These are phyloP conservation scores for Muntiacus muntjak DNA, from an alignment of 2,113 vertebrate genomes.

Conservation along the genomic window DNA sequence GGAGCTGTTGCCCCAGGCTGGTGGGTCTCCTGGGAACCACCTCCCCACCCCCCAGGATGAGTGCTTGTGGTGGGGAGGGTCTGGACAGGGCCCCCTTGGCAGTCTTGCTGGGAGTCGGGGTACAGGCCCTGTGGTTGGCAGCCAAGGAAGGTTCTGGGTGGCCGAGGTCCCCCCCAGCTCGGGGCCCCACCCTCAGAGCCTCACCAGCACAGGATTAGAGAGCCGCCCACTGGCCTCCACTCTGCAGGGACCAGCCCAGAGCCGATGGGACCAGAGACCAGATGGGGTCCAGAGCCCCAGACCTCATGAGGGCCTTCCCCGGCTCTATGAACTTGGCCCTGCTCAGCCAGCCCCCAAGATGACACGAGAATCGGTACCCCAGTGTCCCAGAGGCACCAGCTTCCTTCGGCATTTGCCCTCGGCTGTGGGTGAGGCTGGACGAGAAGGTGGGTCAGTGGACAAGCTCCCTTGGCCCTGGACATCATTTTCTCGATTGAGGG, in stretches of 20 bases:
- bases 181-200: not conserved
- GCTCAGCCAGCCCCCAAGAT: not conserved
- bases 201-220: not conserved
- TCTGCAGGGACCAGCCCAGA: conserved; percentile 46
- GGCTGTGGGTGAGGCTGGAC: not conserved
- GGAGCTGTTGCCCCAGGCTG: conserved; percentile 27
- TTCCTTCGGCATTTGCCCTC: not conserved
- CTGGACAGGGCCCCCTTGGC: conserved; percentile 26
- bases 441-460: not conserved
- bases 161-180: not conserved
- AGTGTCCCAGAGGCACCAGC: not conserved
- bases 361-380: not conserved
- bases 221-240: not conserved
- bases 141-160: not conserved
- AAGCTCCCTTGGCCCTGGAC: not conserved
- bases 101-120: conserved; percentile 34
- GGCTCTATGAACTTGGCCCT: not conserved
- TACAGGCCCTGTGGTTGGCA: not conserved
- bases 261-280: not conserved
- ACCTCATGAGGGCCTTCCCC: not conserved
- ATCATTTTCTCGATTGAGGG: not conserved
- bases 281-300: not conserved
- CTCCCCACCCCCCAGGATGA: not conserved
- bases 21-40: not conserved
- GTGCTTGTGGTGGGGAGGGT: not conserved